Evolutionary conservation across 2,797 vertebrate genomes (phyloP).

Genomic region (Hydrophis major): DNA sequence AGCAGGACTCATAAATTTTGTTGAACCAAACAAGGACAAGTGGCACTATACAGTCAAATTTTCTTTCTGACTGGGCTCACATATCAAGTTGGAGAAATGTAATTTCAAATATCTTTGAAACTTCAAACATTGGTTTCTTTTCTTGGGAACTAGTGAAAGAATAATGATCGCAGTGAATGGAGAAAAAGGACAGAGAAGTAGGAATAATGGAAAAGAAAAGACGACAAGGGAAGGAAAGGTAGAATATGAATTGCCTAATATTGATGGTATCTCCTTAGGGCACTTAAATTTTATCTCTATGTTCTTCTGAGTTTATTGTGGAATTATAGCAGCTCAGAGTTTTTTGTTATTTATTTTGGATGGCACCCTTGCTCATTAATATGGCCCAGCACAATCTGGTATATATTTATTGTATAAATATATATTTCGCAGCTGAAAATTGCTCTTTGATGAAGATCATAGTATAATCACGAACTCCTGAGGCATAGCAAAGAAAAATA

Average conservation of each 20-base stretch:
- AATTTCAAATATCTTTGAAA: slow-evolving; percentile 17
- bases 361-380: slow-evolving; percentile 63
- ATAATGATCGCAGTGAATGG: not conserved
- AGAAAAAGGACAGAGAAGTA: not conserved
- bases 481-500: slow-evolving; percentile 59
- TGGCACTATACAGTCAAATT: not conserved
- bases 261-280: slow-evolving; percentile 44
- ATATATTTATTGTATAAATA: slow-evolving; percentile 65
- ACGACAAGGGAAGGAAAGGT: not conserved
- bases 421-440: slow-evolving; percentile 63
- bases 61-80: not conserved
- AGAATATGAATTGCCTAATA: slow-evolving; percentile 31
- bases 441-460: slow-evolving; percentile 60
- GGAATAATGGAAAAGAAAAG: not conserved
- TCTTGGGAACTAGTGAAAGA: not conserved
- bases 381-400: slow-evolving; percentile 38
- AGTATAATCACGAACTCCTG: slow-evolving; percentile 54
- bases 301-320: slow-evolving; percentile 60
- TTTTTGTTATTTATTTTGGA: slow-evolving; percentile 55
- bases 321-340: slow-evolving; percentile 58
- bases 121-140: slow-evolving; percentile 21
- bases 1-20: not conserved
- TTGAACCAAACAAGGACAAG: not conserved
- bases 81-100: not conserved
- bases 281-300: slow-evolving; percentile 42